Evolutionary conservation across 2,113 vertebrate species (phyloP).

Genomic region (Alces alces): DNA sequence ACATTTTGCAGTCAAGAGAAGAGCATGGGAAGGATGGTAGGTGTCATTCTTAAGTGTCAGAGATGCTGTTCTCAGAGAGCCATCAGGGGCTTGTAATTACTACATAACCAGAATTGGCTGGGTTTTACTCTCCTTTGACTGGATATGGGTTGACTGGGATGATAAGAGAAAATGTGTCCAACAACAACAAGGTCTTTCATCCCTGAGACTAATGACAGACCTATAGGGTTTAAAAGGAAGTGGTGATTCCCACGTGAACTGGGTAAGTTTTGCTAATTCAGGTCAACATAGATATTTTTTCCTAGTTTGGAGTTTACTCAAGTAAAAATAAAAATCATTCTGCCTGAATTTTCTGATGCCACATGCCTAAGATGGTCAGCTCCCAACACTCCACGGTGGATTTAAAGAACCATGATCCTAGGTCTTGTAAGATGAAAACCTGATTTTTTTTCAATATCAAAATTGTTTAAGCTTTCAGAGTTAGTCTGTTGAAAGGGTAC

Average conservation of each 20-base stretch:
- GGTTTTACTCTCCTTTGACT: not conserved
- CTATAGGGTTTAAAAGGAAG: not conserved
- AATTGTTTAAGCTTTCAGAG: not conserved
- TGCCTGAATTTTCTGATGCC: not conserved
- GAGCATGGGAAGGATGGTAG: not conserved
- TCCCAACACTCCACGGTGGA: no score
- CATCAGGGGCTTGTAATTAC: not conserved
- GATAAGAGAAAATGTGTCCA: not conserved
- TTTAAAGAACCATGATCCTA: not conserved
- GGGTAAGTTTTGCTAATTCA: conserved; percentile 40
- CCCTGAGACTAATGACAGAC: not conserved
- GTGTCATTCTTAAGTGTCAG: conserved; percentile 40
- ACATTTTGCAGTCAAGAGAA: conserved; percentile 48
- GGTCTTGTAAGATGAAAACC: not conserved
- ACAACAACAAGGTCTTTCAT: not conserved
- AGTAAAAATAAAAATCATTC: conserved; percentile 42
- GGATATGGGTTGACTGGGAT: not conserved
- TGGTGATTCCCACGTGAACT: not conserved
- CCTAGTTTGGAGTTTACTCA: conserved; percentile 28
- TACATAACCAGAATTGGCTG: not conserved
- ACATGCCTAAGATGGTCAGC: not conserved
- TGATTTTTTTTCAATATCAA: not conserved
- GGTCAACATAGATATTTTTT: conserved; percentile 25
- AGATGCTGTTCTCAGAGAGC: not conserved
- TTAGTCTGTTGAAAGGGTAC: not conserved